Evolutionary conservation across 35 echinoderm and acorn worm genomes (phyloP).

Genomic region (Ptychodera flava): DNA sequence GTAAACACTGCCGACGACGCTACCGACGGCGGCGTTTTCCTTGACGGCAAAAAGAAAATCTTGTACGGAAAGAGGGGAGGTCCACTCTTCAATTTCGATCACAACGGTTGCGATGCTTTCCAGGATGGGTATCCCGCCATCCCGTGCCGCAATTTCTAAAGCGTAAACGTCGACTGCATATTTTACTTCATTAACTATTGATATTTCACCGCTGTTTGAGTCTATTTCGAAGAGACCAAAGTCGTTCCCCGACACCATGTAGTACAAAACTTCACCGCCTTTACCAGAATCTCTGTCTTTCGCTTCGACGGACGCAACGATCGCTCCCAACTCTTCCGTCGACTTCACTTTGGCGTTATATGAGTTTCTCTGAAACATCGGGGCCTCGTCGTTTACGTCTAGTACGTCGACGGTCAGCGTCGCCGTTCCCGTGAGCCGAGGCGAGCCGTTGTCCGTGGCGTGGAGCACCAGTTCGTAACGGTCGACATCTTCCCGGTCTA

Average conservation of each 20-base stretch:
- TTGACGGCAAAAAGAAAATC: background rate
- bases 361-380: constrained; percentile 45
- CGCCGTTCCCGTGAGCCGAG: constrained; percentile 25
- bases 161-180: constrained; percentile 46
- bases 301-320: constrained; percentile 47
- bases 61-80: constrained; percentile 8
- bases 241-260: constrained; percentile 67
- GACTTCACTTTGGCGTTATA: constrained; percentile 66
- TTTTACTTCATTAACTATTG: constrained; percentile 59
- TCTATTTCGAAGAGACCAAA: constrained; percentile 69
- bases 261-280: constrained; percentile 61
- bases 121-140: constrained; percentile 52
- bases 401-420: constrained; percentile 49
- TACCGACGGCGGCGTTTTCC: background rate
- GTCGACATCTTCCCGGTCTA: constrained; percentile 55
- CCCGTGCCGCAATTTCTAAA: constrained; percentile 67
- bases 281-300: constrained; percentile 62
- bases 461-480: constrained; percentile 52
- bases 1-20: background rate
- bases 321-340: constrained; percentile 29
- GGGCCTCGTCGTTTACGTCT: constrained; percentile 85
- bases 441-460: constrained; percentile 49
- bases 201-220: constrained; percentile 49
- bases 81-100: constrained; percentile 75
- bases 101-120: constrained; percentile 51